Evolutionary conservation across 1,140 invertebrate species (phyloP), one percentile per base, ranked within the genome.

Genomic region (Drosophila kurseongensis): DNA sequence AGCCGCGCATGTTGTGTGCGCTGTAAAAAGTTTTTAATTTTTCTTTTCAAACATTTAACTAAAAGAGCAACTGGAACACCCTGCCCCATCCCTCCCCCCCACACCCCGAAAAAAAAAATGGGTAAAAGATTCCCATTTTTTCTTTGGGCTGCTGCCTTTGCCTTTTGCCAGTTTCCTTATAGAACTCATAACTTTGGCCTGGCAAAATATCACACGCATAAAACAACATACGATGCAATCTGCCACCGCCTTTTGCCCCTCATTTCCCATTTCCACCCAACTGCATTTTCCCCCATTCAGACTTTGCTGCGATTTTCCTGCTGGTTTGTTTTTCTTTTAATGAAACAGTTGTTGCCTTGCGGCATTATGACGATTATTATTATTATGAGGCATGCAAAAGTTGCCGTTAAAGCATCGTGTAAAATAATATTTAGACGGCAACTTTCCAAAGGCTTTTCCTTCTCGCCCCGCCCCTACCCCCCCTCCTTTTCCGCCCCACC

Each of bases 21-120:
- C 75, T 86, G 83, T 86, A 83, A 86, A 88, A 86, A 86, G 83
- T 86, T 86, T 86, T 86, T 86, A 86, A 88, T 86, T 86, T 86
- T 86, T 86, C 83, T 86, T 86, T 86, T 88, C 83, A 86, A 86
- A 86, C 83, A 86, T 86, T 88, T 86, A 86, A 86, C 83, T 86
- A 83, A 86, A 86, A 86, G 83, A 88, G 83, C 79, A 86, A 86
- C 74, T 77, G n/a, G n/a, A n/a, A n/a, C n/a, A n/a, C n/a, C n/a
- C n/a, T n/a, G n/a, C n/a, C n/a, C n/a, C n/a, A n/a, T n/a, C 6
- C 0, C 9, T 7, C 12, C 13, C 35, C 40, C 42, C n/a, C 36
- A 0, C 23, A 12, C 13, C 12, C 14, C 27, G 23, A 14, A 61
- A 48, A n/a, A 56, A 68, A 52, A 55, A 45, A 29, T 45, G 5